Conservation (phyloP, 2,888 invertebrate genomes). For the Leptura quadrifasciata region DNA sequence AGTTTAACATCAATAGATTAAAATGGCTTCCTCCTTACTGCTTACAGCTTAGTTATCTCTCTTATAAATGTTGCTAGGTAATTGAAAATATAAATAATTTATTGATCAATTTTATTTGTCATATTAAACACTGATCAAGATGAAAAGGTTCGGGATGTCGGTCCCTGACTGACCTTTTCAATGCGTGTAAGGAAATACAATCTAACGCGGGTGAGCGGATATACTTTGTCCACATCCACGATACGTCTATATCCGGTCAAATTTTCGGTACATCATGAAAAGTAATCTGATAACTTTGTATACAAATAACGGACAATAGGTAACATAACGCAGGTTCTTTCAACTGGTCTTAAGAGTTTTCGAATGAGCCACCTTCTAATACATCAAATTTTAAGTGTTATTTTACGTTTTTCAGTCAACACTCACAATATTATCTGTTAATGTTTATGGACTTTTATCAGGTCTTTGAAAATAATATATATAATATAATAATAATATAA, state of each 20-base stretch:
- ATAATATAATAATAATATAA: too few species aligned
- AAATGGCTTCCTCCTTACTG: too few species aligned
- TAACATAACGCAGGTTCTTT: conserved; percentile 51
- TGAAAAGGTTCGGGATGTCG: neutral
- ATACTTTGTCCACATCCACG: conserved; percentile 53
- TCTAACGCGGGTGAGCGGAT: conserved; percentile 61
- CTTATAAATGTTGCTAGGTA: too few species aligned
- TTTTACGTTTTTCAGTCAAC: neutral
- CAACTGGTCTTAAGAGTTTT: neutral
- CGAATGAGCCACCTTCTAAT: conserved; percentile 7
- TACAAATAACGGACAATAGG: conserved; percentile 64
- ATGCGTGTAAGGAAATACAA: conserved; percentile 44
- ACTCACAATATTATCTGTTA: neutral
- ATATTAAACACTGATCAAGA: too few species aligned
- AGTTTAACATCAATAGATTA: too few species aligned
- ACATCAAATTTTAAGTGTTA: neutral
- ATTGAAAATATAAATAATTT: too few species aligned
- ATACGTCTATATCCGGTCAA: conserved; percentile 63
- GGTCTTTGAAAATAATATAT: too few species aligned
- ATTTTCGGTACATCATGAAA: conserved; percentile 51
- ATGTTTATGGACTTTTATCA: too few species aligned
- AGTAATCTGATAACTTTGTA: conserved; percentile 63
- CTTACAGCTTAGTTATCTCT: too few species aligned
- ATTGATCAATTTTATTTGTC: too few species aligned
- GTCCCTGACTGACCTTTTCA: conserved; percentile 31